Evolutionary conservation across 2,797 vertebrate genomes (phyloP).

Genomic region (Molossus alvarezi): DNA sequence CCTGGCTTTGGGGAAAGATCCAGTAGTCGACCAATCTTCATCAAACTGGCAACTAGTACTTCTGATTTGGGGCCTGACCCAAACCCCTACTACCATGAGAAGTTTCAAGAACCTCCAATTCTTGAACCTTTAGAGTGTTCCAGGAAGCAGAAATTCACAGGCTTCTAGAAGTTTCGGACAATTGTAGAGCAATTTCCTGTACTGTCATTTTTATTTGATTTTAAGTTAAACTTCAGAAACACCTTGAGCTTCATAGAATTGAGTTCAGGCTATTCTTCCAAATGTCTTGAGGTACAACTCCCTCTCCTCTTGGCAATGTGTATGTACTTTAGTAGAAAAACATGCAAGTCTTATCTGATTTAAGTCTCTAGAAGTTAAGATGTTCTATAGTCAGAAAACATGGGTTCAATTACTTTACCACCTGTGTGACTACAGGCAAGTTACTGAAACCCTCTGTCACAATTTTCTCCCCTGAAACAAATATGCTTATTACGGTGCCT

Average conservation of each 20-base stretch:
- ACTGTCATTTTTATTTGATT: constrained; percentile 24
- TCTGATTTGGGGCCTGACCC: constrained; percentile 1
- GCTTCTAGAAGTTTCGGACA: background rate
- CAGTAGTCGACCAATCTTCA: background rate
- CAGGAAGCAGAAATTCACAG: background rate
- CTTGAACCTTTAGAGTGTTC: background rate
- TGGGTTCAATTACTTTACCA: constrained; percentile 37
- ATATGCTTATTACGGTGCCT: background rate
- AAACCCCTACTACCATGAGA: background rate
- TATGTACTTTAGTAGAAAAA: background rate
- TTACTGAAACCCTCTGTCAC: constrained; percentile 22
- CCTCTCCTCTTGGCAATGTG: background rate
- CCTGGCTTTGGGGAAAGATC: constrained; percentile 13
- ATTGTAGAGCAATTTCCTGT: background rate
- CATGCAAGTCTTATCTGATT: background rate
- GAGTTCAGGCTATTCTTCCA: constrained; percentile 34
- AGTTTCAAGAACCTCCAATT: background rate
- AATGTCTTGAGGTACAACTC: background rate
- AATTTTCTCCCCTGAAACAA: constrained; percentile 24
- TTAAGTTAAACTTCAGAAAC: constrained; percentile 44
- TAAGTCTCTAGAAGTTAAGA: constrained; percentile 8
- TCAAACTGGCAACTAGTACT: constrained; percentile 45
- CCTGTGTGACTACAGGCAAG: background rate
- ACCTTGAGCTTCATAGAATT: background rate
- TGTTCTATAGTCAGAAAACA: background rate